A percentile compares a stretch with the other conserved stretches of the same genome.
phyloP scores from a whole-genome alignment of 2,797 vertebrate genomes.

The Pyrocephalus nanus region DNA sequence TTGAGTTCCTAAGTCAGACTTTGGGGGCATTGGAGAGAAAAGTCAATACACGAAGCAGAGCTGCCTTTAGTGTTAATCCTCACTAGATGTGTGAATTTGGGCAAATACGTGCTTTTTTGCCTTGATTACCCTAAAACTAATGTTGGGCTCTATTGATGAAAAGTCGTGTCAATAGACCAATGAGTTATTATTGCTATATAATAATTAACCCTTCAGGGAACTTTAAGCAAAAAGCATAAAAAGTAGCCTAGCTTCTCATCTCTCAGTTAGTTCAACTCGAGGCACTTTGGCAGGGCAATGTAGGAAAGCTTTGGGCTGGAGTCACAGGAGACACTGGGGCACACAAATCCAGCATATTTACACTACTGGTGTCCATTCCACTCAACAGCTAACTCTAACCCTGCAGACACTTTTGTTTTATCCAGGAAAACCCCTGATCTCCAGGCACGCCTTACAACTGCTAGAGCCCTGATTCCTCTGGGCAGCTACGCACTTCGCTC shows the following conservation, averaged over 20 bases:
- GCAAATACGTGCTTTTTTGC: background rate
- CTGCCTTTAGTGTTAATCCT: background rate
- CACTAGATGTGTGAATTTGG: background rate
- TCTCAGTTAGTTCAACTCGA: background rate
- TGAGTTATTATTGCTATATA: background rate
- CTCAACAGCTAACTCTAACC: background rate
- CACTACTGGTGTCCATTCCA: background rate
- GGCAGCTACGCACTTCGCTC: background rate
- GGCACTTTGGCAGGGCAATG: background rate
- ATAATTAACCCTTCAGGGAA: slow-evolving; percentile 44
- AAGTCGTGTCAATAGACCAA: background rate
- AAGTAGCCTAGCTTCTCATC: background rate
- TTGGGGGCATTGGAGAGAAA: background rate
- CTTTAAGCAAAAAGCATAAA: background rate
- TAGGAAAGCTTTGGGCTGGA: background rate
- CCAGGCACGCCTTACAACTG: background rate
- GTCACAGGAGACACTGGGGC: background rate
- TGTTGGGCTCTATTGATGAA: background rate
- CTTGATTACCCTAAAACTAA: background rate
- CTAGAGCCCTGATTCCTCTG: background rate
- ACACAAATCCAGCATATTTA: background rate
- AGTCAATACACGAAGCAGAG: background rate
- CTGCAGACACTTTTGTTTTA: background rate
- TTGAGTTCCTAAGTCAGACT: background rate
- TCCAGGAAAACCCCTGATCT: background rate